Conservation (phyloP, 2,113 vertebrate species). For the Galbula dea region DNA sequence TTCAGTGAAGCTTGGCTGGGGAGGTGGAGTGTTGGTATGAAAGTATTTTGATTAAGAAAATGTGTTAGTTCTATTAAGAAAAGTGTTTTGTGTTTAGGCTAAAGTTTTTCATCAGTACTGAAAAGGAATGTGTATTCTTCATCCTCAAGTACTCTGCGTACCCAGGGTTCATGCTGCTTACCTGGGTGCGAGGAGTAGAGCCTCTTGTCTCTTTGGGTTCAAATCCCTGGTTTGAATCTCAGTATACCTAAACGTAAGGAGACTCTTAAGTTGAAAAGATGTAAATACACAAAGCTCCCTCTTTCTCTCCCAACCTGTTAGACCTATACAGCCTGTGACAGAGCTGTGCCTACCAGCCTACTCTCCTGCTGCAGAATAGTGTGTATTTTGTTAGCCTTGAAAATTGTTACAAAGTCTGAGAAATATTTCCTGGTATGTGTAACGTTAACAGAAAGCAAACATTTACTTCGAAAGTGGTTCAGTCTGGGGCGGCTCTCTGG, state of each 20-base stretch:
- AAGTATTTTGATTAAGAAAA: background rate
- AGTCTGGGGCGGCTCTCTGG: background rate
- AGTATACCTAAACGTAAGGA: background rate
- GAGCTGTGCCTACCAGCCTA: accelerated
- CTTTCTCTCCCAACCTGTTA: background rate
- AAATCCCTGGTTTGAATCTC: background rate
- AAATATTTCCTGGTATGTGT: accelerated
- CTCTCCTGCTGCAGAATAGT: accelerated
- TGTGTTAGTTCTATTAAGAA: background rate
- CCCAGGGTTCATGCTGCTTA: background rate
- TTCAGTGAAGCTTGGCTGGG: background rate
- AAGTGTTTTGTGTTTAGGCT: background rate
- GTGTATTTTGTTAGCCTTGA: accelerated
- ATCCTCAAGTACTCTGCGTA: background rate
- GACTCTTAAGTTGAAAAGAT: accelerated
- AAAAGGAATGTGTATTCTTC: background rate
- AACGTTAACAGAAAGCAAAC: background rate
- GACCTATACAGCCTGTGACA: accelerated
- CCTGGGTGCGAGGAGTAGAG: background rate
- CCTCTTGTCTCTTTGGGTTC: background rate
- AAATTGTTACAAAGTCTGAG: accelerated
- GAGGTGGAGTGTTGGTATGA: background rate
- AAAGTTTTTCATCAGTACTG: background rate
- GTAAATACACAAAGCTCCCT: no score
- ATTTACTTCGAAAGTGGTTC: accelerated